Evolutionary conservation across 1,140 invertebrate genomes (phyloP), one percentile per base, ranked within the genome.

Genomic region (Hylyphantes graminicola): DNA sequence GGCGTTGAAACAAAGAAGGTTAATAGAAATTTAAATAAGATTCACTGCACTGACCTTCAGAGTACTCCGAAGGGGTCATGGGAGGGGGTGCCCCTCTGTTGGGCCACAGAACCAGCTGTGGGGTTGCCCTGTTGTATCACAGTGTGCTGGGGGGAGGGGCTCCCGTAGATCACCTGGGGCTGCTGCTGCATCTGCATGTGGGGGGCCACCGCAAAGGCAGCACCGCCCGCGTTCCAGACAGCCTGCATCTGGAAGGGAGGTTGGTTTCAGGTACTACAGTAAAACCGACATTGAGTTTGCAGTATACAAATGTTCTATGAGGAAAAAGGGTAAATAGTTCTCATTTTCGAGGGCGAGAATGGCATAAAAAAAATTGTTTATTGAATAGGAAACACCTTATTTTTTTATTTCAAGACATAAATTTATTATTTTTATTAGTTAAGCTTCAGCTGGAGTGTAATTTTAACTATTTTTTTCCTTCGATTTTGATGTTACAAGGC

Each of bases 31-130:
- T 59, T 17, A 67, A 13, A 35, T 17, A 8, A 19, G 7, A 67
- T 35, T 2, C 53, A 55, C 13, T 0, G 7, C 6, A 1, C 61
- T 67, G 15, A 78, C 77, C 53, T 75, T 83, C 80, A 83, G 59
- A 83, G 57, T n/a, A 83, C 80, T 55, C 80, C 80, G 50, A 83
- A 83, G 51, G 80, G 80, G 51, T 83, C 80, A 51, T 83, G 74
- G 11, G 80, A 83, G 35, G 70, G 70, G 19, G 17, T 53, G 80
- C 35, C 68, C 35, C 35, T 35, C 35, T 35, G 35, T 35, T n/a
- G 35, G 9, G 70, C 80, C 61, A 67, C 72, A 75, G 80, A 75
- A 35, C 70, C 80, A 64, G 80, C 80, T 81, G 79, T 64, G 79
- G 79, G 67, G 8, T 67, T 54, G n/a, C 67, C 79, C 17, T 80